These are phyloP conservation scores for Cryptocheilus praepositus DNA, from an alignment of 2,888 invertebrate genomes.

Conservation along the genomic window DNA sequence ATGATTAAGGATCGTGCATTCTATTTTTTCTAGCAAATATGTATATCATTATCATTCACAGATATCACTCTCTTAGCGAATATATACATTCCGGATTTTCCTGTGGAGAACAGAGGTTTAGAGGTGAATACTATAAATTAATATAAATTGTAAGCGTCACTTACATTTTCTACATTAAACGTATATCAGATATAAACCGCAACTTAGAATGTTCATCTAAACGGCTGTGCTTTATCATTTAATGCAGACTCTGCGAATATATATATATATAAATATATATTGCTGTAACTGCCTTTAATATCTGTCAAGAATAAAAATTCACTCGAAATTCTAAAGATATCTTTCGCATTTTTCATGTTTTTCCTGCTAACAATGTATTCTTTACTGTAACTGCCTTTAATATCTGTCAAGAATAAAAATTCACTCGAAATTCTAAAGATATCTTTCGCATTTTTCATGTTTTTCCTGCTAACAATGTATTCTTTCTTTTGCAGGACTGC, in stretches of 20 bases:
- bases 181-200: constrained; percentile 30
- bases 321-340: constrained; percentile 11
- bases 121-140: background rate
- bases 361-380: background rate
- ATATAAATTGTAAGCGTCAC: constrained; percentile 13
- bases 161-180: constrained; percentile 21
- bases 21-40: no score
- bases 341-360: no score
- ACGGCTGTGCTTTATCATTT: constrained; percentile 40
- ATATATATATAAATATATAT: background rate
- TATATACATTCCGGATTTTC: background rate
- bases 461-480: no score
- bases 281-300: constrained; percentile 25
- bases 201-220: constrained; percentile 41
- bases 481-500: no score
- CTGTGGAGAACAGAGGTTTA: background rate
- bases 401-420: constrained; percentile 31
- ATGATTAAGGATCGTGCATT: no score
- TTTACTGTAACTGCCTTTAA: constrained; percentile 28
- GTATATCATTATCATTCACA: background rate
- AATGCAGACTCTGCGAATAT: constrained; percentile 18
- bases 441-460: no score
- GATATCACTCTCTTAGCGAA: background rate
- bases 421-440: constrained; percentile 12
- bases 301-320: constrained; percentile 30